phyloP scores from a whole-genome alignment of 2,888 invertebrate species.

The Seira ritae region DNA sequence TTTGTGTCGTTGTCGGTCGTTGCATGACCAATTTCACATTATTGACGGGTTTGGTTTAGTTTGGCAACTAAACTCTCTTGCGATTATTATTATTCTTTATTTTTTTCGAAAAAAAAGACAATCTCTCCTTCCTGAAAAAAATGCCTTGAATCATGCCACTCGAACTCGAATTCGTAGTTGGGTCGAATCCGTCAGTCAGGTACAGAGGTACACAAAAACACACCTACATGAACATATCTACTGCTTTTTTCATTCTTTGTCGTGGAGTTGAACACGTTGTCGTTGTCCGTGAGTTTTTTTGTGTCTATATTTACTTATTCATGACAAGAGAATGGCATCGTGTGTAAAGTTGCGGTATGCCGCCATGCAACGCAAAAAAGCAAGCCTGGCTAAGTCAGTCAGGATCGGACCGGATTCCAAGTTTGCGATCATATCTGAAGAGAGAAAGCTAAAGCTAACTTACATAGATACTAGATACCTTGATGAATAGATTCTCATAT shows the following conservation, averaged over 20 bases:
- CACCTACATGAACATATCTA: slow-evolving; percentile 12
- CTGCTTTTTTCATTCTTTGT: background rate
- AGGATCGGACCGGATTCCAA: no score
- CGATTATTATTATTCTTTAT: background rate
- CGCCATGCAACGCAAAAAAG: background rate
- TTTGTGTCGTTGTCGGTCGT: background rate
- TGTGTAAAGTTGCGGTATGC: slow-evolving; percentile 29
- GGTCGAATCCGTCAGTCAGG: background rate
- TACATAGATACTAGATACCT: no score
- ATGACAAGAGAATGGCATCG: slow-evolving; percentile 26
- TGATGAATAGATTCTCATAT: no score
- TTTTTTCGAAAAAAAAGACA: slow-evolving; percentile 2
- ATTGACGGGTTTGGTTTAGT: slow-evolving; percentile 42
- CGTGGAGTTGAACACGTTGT: slow-evolving; percentile 37
- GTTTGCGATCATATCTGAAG: no score
- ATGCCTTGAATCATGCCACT: no score
- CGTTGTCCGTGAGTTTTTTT: no score
- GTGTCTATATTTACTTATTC: slow-evolving; percentile 57
- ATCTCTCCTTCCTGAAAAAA: no score
- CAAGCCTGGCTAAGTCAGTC: no score
- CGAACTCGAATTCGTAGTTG: no score
- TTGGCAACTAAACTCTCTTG: slow-evolving; percentile 31
- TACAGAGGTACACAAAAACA: no score
- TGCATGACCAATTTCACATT: slow-evolving; percentile 61
- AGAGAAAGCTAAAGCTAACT: no score